phyloP scores from a whole-genome alignment of 1,140 invertebrate genomes.

The Schmidtea mediterranea region DNA sequence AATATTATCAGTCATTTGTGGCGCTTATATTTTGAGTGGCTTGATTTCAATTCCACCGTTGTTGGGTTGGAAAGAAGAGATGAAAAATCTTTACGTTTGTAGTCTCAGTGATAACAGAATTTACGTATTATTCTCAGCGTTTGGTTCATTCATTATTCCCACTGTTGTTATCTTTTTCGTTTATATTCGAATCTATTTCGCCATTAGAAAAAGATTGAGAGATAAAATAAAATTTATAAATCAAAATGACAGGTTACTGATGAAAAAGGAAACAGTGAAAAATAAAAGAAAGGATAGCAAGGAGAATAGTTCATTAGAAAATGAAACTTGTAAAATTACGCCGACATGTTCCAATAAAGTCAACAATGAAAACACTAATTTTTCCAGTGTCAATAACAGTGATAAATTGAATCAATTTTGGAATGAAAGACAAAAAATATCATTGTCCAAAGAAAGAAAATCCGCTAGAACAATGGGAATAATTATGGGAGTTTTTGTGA shows the following conservation, averaged over 20 bases:
- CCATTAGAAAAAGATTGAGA: background rate
- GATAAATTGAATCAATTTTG: background rate
- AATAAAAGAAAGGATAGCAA: background rate
- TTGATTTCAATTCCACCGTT: slow-evolving; percentile 3
- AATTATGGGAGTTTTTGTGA: slow-evolving; percentile 71
- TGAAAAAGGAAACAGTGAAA: background rate
- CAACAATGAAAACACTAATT: background rate
- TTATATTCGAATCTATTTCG: slow-evolving; percentile 1
- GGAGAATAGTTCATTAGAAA: background rate
- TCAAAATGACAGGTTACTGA: background rate
- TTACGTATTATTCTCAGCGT: background rate
- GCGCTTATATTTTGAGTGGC: background rate
- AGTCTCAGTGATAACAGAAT: background rate
- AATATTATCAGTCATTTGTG: background rate
- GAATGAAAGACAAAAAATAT: slow-evolving; percentile 12
- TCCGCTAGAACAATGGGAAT: slow-evolving; percentile 76
- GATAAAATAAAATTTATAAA: background rate
- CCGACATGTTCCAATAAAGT: too few relatives aligned
- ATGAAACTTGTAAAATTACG: too few relatives aligned
- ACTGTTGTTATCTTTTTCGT: background rate
- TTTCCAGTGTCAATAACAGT: background rate
- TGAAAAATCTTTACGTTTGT: background rate
- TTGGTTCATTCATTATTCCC: slow-evolving; percentile 4
- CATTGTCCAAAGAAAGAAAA: slow-evolving; percentile 56
- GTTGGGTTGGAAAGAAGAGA: background rate